Percentiles rank a stretch among this genome's conserved stretches.
Evolutionary conservation across 2,113 vertebrate genomes (phyloP).

Genomic region (Colaptes auratus): DNA sequence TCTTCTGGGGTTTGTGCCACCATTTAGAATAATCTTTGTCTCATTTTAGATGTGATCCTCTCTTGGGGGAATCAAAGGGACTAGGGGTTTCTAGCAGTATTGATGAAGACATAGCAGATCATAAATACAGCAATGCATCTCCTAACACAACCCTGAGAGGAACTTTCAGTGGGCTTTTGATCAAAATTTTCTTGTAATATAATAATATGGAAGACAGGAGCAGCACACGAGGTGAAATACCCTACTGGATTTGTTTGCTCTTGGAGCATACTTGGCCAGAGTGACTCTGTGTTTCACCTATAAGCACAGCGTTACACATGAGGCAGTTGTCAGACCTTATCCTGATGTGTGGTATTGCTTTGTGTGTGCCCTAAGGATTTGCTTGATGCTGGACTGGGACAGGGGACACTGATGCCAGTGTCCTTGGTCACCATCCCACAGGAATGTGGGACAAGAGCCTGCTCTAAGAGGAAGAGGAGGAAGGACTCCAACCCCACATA

Average conservation of each 20-base stretch:
- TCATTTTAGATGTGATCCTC: slow-evolving; percentile 34
- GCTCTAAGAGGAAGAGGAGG: not conserved
- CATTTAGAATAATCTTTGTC: slow-evolving; percentile 43
- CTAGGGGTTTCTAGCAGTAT: not conserved
- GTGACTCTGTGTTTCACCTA: fast-evolving
- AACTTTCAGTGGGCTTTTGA: not conserved
- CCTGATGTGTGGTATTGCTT: fast-evolving
- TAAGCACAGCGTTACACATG: not conserved
- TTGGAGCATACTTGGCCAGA: not conserved
- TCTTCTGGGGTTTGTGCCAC: slow-evolving; percentile 51
- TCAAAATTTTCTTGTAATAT: not conserved
- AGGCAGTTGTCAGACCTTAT: not conserved
- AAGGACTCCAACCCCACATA: not conserved
- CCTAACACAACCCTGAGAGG: not conserved
- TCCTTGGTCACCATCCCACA: not conserved
- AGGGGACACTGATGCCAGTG: no score
- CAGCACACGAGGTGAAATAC: not conserved
- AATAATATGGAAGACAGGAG: not conserved
- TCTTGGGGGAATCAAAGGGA: not conserved
- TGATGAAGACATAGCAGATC: not conserved
- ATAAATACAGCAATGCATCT: not conserved
- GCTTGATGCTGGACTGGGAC: not conserved
- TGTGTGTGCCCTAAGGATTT: not conserved
- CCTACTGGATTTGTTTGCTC: not conserved
- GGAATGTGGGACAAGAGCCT: not conserved